phyloP scores from a whole-genome alignment of 2,888 invertebrate genomes.

The Busseola fusca region DNA sequence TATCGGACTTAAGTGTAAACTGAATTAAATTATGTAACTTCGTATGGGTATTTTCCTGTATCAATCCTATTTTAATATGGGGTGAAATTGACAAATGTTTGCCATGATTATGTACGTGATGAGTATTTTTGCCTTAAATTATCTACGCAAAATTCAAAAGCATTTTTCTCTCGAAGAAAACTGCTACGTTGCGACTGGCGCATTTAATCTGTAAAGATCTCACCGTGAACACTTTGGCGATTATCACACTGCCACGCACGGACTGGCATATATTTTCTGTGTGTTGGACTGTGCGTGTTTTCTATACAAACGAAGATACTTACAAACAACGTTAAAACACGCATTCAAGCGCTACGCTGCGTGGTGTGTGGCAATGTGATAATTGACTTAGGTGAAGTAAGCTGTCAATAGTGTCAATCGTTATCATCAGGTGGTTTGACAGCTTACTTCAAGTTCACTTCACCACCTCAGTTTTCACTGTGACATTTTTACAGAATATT shows the following conservation, averaged over 20 bases:
- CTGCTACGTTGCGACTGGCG: neutral
- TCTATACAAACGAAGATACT: too few species aligned
- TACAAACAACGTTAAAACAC: too few species aligned
- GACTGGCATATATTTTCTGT: too few species aligned
- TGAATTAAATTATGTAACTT: constrained; percentile 39
- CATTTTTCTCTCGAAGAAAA: neutral
- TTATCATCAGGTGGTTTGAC: too few species aligned
- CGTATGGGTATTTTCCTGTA: constrained; percentile 45
- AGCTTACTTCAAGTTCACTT: neutral
- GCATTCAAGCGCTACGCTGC: too few species aligned
- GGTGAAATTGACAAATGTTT: constrained; percentile 38
- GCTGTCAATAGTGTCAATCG: neutral
- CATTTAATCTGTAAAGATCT: neutral
- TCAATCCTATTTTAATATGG: constrained; percentile 45
- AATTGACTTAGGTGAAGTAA: too few species aligned
- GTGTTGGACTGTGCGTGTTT: too few species aligned
- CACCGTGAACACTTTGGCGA: too few species aligned
- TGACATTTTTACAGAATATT: neutral
- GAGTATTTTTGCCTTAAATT: neutral
- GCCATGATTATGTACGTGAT: neutral
- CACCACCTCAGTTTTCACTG: neutral
- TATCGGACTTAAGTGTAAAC: constrained; percentile 47
- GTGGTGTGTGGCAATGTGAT: too few species aligned
- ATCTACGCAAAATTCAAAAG: neutral
- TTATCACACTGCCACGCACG: too few species aligned